Conservation (phyloP, 1,140 invertebrate genomes). For the Olivierus martensii region DNA sequence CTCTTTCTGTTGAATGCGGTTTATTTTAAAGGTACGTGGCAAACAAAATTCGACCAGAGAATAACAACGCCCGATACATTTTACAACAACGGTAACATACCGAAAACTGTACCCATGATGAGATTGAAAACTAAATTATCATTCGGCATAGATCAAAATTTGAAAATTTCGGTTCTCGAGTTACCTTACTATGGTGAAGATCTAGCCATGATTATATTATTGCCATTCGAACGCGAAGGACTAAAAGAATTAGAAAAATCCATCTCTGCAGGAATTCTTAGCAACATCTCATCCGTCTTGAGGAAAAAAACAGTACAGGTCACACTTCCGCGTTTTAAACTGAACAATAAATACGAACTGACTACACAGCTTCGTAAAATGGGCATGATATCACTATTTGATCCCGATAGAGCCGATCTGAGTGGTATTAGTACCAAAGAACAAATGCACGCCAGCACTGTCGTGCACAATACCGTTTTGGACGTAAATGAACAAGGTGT, state of each 20-base stretch:
- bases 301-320: slow-evolving; percentile 39
- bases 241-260: slow-evolving; percentile 18
- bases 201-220: slow-evolving; percentile 27
- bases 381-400: slow-evolving; percentile 55
- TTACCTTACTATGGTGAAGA: slow-evolving; percentile 20
- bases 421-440: slow-evolving; percentile 39
- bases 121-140: background rate
- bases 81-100: background rate
- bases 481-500: slow-evolving; percentile 68
- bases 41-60: slow-evolving; percentile 43
- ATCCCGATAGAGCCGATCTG: slow-evolving; percentile 45
- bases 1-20: slow-evolving; percentile 66
- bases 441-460: slow-evolving; percentile 37
- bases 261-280: slow-evolving; percentile 21
- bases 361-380: slow-evolving; percentile 45
- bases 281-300: slow-evolving; percentile 11
- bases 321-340: slow-evolving; percentile 58
- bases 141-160: background rate
- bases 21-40: slow-evolving; percentile 74
- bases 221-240: slow-evolving; percentile 21
- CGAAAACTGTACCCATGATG: background rate
- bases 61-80: background rate
- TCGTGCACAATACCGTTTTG: slow-evolving; percentile 64
- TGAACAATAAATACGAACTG: slow-evolving; percentile 48
- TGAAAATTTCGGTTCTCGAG: slow-evolving; percentile 7